Evolutionary conservation across 2,888 invertebrate species (phyloP), one percentile per base, ranked within the genome.

Genomic region (Macrosoma leucophasiata): DNA sequence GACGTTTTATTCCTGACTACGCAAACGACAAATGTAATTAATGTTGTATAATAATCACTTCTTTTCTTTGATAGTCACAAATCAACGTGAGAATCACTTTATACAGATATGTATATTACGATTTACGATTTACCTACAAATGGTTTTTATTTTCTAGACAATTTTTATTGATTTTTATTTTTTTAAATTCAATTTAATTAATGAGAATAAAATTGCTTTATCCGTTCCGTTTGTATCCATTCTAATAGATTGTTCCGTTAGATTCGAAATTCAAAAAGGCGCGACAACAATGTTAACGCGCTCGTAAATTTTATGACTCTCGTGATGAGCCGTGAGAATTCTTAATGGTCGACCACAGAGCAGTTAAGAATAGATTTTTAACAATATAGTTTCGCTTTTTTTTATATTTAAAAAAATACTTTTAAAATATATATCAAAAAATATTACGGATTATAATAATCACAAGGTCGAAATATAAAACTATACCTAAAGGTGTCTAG

Each of bases 271-370:
- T 61, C 52, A 72, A 70, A 68, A 66, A 59, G 54, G 56, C 62
- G 57, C 59, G 58, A 59, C 63, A 57, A 57, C 62, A 61, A 61
- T 51, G 49, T 49, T 49, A 50, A 53, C 41, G 37, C 45, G 41
- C 33, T 41, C 49, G 66, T 76, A 75, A 74, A 72, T 59, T 76
- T 76, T 75, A 77, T 66, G 50, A 52, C 58, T 48, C 58, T 56
- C 58, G 58, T 69, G 65, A 73, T 65, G 62, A 63, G 54, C 52
- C 66, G 68, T 67, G 71, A 70, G 69, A 68, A 69, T 70, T 53
- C 49, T 55, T 67, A 65, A 67, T 70, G 56, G 53, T 54, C 52
- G 48, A 52, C 57, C 58, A 66, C 48, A 51, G 48, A 47, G 41
- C 36, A 41, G 43, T 39, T 47, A 51, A 19, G n/a, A 8, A 37